A percentile compares a stretch with the other conserved stretches of the same genome.
Evolutionary conservation across 2,888 invertebrate species (phyloP).

Genomic region (Lagria hirta): DNA sequence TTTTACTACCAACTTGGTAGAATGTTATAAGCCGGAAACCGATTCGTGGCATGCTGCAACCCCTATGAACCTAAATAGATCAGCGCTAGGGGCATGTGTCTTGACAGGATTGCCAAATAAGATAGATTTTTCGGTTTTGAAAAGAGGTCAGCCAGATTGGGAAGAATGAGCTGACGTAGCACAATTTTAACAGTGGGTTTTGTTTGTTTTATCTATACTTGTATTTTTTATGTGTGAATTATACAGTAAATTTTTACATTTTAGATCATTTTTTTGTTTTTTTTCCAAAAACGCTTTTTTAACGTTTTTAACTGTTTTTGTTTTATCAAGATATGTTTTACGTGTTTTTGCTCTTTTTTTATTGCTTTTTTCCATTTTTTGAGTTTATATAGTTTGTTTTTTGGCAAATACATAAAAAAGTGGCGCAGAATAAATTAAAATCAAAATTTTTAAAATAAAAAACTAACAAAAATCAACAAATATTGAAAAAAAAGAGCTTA

Average conservation of each 20-base stretch:
- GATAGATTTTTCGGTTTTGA: slow-evolving; percentile 63
- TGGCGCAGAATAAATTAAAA: too few relatives aligned
- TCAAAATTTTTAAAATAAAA: too few relatives aligned
- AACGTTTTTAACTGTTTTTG: too few relatives aligned
- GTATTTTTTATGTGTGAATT: slow-evolving; percentile 21
- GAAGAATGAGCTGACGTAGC: slow-evolving; percentile 42
- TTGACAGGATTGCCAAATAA: slow-evolving; percentile 70
- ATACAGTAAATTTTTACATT: slow-evolving; percentile 18
- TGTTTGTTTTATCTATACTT: slow-evolving; percentile 25
- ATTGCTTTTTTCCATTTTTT: too few relatives aligned
- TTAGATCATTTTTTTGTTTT: background rate
- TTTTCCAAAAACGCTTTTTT: slow-evolving; percentile 2
- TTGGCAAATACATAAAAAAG: too few relatives aligned
- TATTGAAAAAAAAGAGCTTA: too few relatives aligned
- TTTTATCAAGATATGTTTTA: too few relatives aligned
- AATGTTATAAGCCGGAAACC: slow-evolving; percentile 67
- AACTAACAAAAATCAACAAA: too few relatives aligned
- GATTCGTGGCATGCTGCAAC: slow-evolving; percentile 70
- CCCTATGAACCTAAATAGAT: slow-evolving; percentile 79
- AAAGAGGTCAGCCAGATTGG: slow-evolving; percentile 39
- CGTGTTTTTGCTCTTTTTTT: too few relatives aligned
- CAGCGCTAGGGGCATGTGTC: slow-evolving; percentile 79
- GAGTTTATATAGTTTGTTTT: too few relatives aligned
- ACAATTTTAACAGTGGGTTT: slow-evolving; percentile 22
- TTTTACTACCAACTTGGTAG: slow-evolving; percentile 73